These are phyloP conservation scores for Bemisia tabaci DNA, from an alignment of 1,140 invertebrate species.

Conservation along the genomic window DNA sequence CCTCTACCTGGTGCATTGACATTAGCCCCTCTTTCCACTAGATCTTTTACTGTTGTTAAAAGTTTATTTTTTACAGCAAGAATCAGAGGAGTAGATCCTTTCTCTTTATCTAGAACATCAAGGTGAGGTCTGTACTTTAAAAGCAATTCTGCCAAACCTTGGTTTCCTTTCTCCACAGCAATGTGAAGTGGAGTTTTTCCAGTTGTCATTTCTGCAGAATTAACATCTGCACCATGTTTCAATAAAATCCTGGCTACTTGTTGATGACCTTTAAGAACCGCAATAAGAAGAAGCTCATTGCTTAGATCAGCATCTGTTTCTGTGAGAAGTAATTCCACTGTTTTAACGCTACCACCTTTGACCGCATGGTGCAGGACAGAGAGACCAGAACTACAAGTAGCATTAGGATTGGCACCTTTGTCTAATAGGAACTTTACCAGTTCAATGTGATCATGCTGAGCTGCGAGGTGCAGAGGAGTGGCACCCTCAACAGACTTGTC, in stretches of 20 bases:
- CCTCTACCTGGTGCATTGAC: neutral
- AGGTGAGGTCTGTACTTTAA: neutral
- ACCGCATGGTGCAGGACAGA: neutral
- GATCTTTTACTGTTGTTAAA: neutral
- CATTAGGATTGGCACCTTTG: neutral
- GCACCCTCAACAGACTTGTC: neutral
- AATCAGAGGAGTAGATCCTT: neutral
- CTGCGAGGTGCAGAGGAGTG: neutral
- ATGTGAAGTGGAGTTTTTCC: neutral
- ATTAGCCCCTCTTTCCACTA: too few relatives aligned
- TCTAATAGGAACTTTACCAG: neutral
- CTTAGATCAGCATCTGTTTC: too few relatives aligned
- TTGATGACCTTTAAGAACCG: too few relatives aligned
- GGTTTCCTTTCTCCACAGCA: neutral
- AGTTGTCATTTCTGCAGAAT: neutral
- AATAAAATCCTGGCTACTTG: neutral
- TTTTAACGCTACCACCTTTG: too few relatives aligned
- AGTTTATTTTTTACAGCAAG: neutral
- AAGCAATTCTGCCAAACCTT: neutral
- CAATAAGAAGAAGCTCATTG: too few relatives aligned
- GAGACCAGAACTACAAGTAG: neutral
- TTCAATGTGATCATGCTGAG: neutral
- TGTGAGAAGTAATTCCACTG: too few relatives aligned
- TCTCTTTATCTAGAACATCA: too few relatives aligned
- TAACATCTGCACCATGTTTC: neutral